Percentiles rank a stretch among this genome's conserved stretches.
phyloP scores from a whole-genome alignment of 2,888 invertebrate genomes.

The Idaea straminata region DNA sequence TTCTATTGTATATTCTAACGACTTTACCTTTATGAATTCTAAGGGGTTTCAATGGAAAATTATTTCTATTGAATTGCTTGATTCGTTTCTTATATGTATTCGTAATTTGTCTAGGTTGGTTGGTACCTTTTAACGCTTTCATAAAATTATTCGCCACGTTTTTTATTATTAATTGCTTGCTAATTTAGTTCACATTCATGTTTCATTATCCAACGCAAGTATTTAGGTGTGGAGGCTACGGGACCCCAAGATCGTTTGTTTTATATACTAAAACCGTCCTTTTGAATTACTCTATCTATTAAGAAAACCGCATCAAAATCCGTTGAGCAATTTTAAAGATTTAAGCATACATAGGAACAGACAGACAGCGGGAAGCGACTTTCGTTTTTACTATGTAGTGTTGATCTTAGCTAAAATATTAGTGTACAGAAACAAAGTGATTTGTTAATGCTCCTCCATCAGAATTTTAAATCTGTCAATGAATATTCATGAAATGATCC shows the following conservation, averaged over 20 bases:
- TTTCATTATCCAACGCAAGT: no score
- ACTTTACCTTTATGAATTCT: neutral
- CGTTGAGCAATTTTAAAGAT: no score
- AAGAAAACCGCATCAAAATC: no score
- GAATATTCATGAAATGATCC: neutral
- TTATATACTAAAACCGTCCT: no score
- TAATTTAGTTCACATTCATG: no score
- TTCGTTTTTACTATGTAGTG: no score
- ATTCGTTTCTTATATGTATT: neutral
- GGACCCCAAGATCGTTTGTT: no score
- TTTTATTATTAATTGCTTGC: neutral
- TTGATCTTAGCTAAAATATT: neutral
- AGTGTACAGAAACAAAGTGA: neutral
- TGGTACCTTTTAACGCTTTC: no score
- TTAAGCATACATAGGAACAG: no score
- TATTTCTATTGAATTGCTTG: neutral
- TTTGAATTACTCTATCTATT: no score
- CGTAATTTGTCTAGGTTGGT: neutral
- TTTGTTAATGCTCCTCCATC: neutral
- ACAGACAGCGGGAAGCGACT: no score
- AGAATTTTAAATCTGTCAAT: slow-evolving; percentile 6
- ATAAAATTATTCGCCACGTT: neutral
- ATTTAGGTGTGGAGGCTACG: no score
- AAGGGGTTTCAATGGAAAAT: neutral
- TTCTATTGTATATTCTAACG: neutral